A percentile compares a stretch with the other conserved stretches of the same genome.
Evolutionary conservation across 2,888 invertebrate genomes (phyloP).

Genomic region (Heteromyza rotundicornis): DNA sequence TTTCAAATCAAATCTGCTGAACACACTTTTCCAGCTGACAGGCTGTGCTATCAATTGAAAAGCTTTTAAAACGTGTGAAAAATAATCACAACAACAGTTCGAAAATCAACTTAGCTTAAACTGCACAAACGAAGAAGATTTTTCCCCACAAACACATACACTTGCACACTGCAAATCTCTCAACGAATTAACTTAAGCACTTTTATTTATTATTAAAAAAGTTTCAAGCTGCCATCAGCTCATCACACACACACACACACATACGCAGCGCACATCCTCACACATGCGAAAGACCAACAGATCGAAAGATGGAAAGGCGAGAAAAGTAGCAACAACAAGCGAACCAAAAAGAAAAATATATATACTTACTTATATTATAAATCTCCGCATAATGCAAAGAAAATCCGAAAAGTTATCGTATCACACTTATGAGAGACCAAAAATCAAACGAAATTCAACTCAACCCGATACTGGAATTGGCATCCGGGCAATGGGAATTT

Average conservation of each 20-base stretch:
- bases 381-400: conserved; percentile 51
- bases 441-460: background rate
- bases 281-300: background rate
- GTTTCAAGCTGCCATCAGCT: conserved; percentile 32
- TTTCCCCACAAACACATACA: too few relatives aligned
- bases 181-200: conserved; percentile 50
- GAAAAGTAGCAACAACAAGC: conserved; percentile 19
- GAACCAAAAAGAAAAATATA: too few relatives aligned
- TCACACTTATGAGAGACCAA: conserved; percentile 34
- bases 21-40: too few relatives aligned
- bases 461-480: background rate
- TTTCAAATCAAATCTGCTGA: too few relatives aligned
- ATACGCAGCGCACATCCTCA: background rate
- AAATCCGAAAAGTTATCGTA: conserved; percentile 52
- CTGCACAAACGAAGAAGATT: too few relatives aligned
- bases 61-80: too few relatives aligned
- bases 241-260: background rate
- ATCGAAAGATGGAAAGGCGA: conserved; percentile 25
- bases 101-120: too few relatives aligned
- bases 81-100: too few relatives aligned
- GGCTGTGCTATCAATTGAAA: too few relatives aligned
- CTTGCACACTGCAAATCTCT: background rate
- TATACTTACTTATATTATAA: too few relatives aligned
- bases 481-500: too few relatives aligned
- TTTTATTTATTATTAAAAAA: conserved; percentile 56